A percentile compares a stretch with the other conserved stretches of the same genome.
These are phyloP conservation scores for Cryptotermes secundus DNA, from an alignment of 1,140 invertebrate species.

Conservation along the genomic window DNA sequence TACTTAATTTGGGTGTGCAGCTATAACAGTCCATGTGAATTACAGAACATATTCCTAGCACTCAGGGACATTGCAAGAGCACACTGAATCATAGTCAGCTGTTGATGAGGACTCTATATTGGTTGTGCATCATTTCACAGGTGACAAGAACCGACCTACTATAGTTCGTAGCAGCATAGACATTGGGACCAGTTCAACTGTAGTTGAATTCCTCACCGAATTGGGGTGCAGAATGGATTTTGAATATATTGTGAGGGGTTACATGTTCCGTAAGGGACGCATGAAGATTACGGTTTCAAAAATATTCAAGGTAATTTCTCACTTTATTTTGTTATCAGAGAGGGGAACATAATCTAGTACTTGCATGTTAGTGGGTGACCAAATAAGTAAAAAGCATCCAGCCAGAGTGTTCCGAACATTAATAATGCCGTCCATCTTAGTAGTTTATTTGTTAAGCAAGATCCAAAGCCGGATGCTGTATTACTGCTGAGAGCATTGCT, in stretches of 20 bases:
- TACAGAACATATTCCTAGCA: neutral
- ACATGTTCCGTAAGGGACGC: constrained; percentile 93
- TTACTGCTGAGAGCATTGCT: too few species aligned
- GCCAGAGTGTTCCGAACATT: too few species aligned
- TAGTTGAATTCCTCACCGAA: constrained; percentile 90
- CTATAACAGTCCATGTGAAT: neutral
- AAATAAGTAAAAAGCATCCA: too few species aligned
- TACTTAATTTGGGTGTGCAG: neutral
- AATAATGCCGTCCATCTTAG: too few species aligned
- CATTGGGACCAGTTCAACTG: constrained; percentile 83
- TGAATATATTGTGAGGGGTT: constrained; percentile 91
- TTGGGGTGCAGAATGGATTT: constrained; percentile 88
- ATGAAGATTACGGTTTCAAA: constrained; percentile 97
- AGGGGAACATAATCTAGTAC: too few species aligned
- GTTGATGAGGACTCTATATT: too few species aligned
- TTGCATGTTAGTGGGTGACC: too few species aligned
- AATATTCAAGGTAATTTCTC: constrained; percentile 70
- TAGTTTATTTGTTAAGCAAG: too few species aligned
- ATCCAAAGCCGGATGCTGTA: too few species aligned
- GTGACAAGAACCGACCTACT: constrained; percentile 85
- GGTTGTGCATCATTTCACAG: constrained; percentile 38
- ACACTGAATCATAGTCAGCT: too few species aligned
- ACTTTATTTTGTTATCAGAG: neutral
- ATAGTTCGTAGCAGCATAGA: constrained; percentile 89
- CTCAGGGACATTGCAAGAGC: neutral